These are phyloP conservation scores for Melanostoma scalare DNA, from an alignment of 2,888 invertebrate genomes.

Conservation along the genomic window DNA sequence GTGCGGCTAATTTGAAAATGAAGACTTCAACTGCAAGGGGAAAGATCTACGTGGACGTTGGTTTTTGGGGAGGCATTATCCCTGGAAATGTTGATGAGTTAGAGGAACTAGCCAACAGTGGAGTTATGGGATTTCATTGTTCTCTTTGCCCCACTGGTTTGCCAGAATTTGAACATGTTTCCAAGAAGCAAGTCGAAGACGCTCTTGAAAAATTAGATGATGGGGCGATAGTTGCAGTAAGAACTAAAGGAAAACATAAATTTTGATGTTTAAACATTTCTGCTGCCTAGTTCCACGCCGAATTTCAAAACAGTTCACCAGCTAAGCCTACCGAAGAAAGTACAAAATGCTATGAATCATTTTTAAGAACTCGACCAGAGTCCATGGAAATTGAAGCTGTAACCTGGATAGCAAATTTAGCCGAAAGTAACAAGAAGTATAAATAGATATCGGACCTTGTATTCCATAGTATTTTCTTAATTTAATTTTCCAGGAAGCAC, in stretches of 20 bases:
- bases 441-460: not conserved
- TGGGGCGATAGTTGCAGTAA: constrained; percentile 86
- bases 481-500: constrained; percentile 82
- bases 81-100: constrained; percentile 85
- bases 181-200: constrained; percentile 83
- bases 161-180: constrained; percentile 87
- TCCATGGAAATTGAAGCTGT: constrained; percentile 88
- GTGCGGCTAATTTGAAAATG: constrained; percentile 84
- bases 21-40: constrained; percentile 85
- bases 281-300: constrained; percentile 87
- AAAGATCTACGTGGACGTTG: constrained; percentile 87
- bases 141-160: constrained; percentile 87
- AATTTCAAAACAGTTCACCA: constrained; percentile 83
- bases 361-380: constrained; percentile 85
- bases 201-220: constrained; percentile 85
- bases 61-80: constrained; percentile 91
- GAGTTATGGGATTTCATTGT: constrained; percentile 90
- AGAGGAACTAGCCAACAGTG: constrained; percentile 84
- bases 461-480: not conserved
- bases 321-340: constrained; percentile 79
- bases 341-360: constrained; percentile 85
- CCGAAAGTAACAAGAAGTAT: constrained; percentile 77
- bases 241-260: constrained; percentile 44
- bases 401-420: constrained; percentile 84
- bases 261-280: not conserved